Conservation (phyloP, 2,113 vertebrate genomes). For the Erinaceus europaeus region DNA sequence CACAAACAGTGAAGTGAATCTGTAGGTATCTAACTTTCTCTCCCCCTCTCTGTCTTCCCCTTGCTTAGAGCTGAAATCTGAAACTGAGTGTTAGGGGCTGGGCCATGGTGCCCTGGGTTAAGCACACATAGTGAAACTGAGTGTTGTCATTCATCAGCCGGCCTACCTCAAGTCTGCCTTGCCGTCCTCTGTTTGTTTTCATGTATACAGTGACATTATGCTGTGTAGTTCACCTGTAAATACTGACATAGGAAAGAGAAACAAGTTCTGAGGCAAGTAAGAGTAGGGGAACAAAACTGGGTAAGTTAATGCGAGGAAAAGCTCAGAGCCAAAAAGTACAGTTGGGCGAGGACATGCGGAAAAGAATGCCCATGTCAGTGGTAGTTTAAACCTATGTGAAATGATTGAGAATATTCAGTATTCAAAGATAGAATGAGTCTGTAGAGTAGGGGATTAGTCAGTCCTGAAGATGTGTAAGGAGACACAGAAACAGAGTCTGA, state of each 20-base stretch:
- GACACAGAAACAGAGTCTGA: neutral
- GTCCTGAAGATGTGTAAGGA: neutral
- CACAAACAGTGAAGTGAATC: no score
- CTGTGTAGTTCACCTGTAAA: neutral
- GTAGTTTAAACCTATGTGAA: neutral
- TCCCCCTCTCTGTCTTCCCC: neutral
- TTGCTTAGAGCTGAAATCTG: neutral
- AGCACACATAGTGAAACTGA: no score
- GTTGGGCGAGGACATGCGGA: neutral
- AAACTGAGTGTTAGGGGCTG: no score
- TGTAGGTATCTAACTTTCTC: no score
- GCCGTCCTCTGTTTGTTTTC: neutral
- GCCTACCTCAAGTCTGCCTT: neutral
- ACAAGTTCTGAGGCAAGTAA: neutral
- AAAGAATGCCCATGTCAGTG: neutral
- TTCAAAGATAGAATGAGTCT: neutral
- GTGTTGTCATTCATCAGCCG: neutral
- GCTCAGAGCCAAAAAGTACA: neutral
- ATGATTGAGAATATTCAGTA: neutral
- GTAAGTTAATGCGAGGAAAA: neutral
- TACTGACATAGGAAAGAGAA: neutral
- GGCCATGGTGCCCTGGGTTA: no score
- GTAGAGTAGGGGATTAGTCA: neutral
- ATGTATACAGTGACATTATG: neutral
- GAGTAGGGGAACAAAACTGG: neutral